Evolutionary conservation across 1,140 invertebrate genomes (phyloP).

Genomic region (Heliconius melpomene): DNA sequence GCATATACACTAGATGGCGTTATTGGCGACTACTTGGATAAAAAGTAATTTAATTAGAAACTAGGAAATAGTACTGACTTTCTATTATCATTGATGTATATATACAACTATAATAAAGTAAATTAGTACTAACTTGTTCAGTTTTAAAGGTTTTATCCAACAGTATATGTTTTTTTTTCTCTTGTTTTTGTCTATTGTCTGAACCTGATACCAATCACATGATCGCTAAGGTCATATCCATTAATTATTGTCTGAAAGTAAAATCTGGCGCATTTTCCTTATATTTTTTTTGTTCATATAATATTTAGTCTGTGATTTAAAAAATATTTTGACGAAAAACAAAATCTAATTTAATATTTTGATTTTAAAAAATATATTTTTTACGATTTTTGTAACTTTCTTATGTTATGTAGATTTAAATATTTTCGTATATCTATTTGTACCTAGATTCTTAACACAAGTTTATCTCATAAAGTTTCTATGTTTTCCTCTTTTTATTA

Average conservation of each 20-base stretch:
- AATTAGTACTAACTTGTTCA: not conserved
- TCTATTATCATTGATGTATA: not conserved
- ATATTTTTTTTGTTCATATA: not conserved
- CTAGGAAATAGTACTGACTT: not conserved
- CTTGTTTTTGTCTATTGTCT: not conserved
- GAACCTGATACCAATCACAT: not conserved
- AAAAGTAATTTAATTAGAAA: not conserved
- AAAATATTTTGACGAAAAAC: not conserved
- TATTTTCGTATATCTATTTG: not conserved
- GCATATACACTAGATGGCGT: not conserved
- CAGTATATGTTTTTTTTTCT: not conserved
- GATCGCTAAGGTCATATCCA: constrained; percentile 6
- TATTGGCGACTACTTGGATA: not conserved
- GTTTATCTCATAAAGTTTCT: not conserved
- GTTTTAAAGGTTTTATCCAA: not conserved
- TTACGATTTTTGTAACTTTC: too few relatives aligned
- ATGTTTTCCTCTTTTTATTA: too few relatives aligned
- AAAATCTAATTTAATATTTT: not conserved
- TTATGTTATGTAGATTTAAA: not conserved
- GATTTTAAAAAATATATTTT: too few relatives aligned
- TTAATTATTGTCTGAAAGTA: not conserved
- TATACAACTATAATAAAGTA: not conserved
- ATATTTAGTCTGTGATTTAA: not conserved
- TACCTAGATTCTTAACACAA: not conserved
- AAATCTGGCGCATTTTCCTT: not conserved